Evolutionary conservation across 2,888 invertebrate genomes (phyloP), one percentile per base, ranked within the genome.

Genomic region (Biston stratarius): DNA sequence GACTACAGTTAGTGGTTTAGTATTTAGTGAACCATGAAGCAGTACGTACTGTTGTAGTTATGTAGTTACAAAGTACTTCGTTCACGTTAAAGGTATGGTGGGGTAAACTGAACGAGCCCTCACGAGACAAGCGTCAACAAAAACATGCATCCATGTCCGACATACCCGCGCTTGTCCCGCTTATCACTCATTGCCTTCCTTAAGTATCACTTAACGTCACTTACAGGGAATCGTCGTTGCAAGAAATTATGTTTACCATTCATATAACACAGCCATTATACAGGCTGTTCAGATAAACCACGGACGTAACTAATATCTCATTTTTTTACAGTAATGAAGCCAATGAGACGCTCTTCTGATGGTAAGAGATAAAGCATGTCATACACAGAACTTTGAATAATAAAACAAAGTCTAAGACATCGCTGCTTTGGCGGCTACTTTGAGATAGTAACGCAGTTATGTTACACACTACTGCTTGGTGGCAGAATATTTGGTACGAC

Each of bases 221-320:
- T 38, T 58, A 58, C 38, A 44, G 14, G 48, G 53, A 53, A 55
- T 55, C 61, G 47, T 55, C 61, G 15, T 55, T 47, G 52, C 61
- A 67, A 67, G 62, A 62, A 67, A 42, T 53, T 48, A 56, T 58
- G 44, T 51, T 44, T 58, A 14, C 56, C 52, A 24, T 24, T 24
- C 24, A 47, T 61, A 51, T 34, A 33, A 51, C 33, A 48, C 24
- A 24, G 24, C 15, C 47, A 5, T 48, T 5, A 38, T 38, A 38
- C 38, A 6, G 38, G 38, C 38, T 38, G 38, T 6, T 38, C 38
- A 6, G 38, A 38, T 38, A 38, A 1, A 38, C 38, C 3, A 38
- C 2, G 24, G 24, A 38, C 6, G 8, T 8, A 8, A 38, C 38
- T 36, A 5, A 7, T 36, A 36, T 36, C 36, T 36, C n/a, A n/a